Percentiles rank a stretch among this genome's conserved stretches.
phyloP scores from a whole-genome alignment of 2,888 invertebrate species.

The Drosophila kambysellisi region DNA sequence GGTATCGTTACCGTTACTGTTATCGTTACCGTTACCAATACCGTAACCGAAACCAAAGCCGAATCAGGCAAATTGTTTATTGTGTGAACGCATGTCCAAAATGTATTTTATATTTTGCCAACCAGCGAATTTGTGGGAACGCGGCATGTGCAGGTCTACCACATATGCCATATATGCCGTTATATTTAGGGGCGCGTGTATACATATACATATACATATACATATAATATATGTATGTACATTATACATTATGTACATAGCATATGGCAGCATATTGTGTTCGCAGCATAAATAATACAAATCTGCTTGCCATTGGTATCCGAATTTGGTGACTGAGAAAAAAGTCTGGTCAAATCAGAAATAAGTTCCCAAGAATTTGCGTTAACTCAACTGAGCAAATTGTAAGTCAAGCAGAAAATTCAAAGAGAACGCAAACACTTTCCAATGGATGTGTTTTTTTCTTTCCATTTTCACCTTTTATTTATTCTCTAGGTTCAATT shows the following conservation, averaged over 20 bases:
- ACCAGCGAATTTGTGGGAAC: slow-evolving; percentile 51
- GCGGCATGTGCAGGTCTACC: slow-evolving; percentile 47
- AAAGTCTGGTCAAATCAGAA: slow-evolving; percentile 15
- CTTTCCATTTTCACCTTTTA: not conserved
- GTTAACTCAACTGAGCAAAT: slow-evolving; percentile 16
- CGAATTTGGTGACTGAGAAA: slow-evolving; percentile 42
- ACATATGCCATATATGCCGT: slow-evolving; percentile 9
- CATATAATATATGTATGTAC: slow-evolving; percentile 12
- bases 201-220: slow-evolving; percentile 4
- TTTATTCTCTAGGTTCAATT: not conserved
- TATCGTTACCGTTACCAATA: slow-evolving; percentile 16
- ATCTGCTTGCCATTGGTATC: slow-evolving; percentile 54
- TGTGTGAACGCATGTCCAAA: slow-evolving; percentile 41
- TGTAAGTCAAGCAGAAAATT: slow-evolving; percentile 22
- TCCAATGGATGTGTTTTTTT: not conserved
- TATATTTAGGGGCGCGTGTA: not conserved
- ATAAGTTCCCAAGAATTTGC: slow-evolving; percentile 11
- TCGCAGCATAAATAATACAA: slow-evolving; percentile 62
- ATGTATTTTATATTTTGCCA: slow-evolving; percentile 45
- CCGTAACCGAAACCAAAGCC: slow-evolving; percentile 22
- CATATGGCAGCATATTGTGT: slow-evolving; percentile 51
- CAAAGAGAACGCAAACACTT: slow-evolving; percentile 15
- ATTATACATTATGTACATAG: slow-evolving; percentile 17
- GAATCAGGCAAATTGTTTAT: slow-evolving; percentile 44
- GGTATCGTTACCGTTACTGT: slow-evolving; percentile 5